Conservation (phyloP, 2,113 vertebrate genomes). For the Nipponia nippon region DNA sequence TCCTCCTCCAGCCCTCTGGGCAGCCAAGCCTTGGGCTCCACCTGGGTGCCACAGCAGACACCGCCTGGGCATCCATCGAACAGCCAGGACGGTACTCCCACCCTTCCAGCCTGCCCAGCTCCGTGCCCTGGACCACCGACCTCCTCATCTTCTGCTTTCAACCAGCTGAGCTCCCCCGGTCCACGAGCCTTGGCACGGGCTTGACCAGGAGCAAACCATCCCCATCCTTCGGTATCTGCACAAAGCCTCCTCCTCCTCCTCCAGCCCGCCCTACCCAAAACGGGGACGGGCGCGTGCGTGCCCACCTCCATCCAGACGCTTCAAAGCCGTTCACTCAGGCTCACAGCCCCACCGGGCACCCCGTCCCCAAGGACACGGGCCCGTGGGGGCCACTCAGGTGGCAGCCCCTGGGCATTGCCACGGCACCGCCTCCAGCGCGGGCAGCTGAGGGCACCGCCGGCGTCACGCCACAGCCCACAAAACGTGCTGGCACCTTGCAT, state of each 20-base stretch:
- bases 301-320: background rate
- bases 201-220: background rate
- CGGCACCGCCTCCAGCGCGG: rapidly evolving
- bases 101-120: background rate
- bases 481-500: rapidly evolving
- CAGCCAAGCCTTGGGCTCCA: background rate
- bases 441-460: rapidly evolving
- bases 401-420: background rate
- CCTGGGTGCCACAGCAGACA: background rate
- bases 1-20: background rate
- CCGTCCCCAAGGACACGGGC: background rate
- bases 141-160: background rate
- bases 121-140: background rate
- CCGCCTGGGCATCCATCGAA: background rate
- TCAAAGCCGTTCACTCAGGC: background rate
- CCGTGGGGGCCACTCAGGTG: background rate
- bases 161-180: background rate
- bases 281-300: rapidly evolving
- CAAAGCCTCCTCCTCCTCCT: background rate
- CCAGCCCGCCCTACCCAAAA: rapidly evolving
- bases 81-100: background rate
- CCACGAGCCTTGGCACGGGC: background rate
- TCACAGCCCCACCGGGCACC: rapidly evolving
- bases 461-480: rapidly evolving
- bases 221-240: background rate